Evolutionary conservation across 2,888 invertebrate genomes (phyloP).

Genomic region (Caenorhabditis sp.): DNA sequence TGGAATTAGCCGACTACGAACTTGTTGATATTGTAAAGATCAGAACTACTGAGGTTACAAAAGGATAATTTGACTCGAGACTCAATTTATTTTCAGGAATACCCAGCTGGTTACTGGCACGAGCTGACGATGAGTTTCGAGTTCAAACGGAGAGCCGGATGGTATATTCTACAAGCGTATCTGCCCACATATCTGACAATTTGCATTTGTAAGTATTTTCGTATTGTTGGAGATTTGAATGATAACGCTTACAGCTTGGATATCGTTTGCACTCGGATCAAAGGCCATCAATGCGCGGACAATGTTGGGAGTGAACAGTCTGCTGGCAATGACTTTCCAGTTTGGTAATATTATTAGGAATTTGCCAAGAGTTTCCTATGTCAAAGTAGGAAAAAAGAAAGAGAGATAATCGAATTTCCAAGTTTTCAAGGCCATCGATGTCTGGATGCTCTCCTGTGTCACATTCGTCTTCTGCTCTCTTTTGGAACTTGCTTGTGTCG

Average conservation of each 20-base stretch:
- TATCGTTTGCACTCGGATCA: conserved; percentile 82
- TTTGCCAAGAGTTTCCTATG: conserved; percentile 82
- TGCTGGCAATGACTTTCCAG: conserved; percentile 82
- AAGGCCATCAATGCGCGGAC: conserved; percentile 82
- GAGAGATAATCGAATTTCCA: too few species aligned
- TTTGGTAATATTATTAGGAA: conserved; percentile 83
- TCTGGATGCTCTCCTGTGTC: conserved; percentile 83
- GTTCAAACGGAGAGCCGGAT: conserved; percentile 82
- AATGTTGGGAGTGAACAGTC: conserved; percentile 82
- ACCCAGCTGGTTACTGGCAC: conserved; percentile 83
- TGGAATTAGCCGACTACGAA: conserved; percentile 83
- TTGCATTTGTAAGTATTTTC: conserved; percentile 79
- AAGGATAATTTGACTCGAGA: not conserved
- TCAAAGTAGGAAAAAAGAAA: too few species aligned
- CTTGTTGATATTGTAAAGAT: conserved; percentile 76
- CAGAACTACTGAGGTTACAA: conserved; percentile 76
- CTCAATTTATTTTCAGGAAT: conserved; percentile 72
- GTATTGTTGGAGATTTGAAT: not conserved
- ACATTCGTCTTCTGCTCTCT: conserved; percentile 82
- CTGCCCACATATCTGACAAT: conserved; percentile 83
- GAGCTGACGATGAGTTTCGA: conserved; percentile 82
- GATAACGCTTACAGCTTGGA: conserved; percentile 79
- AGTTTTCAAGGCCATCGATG: conserved; percentile 81
- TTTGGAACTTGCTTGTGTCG: conserved; percentile 82
- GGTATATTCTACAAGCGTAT: conserved; percentile 83